phyloP scores from a whole-genome alignment of 2,797 vertebrate genomes.

The Natrix natrix region DNA sequence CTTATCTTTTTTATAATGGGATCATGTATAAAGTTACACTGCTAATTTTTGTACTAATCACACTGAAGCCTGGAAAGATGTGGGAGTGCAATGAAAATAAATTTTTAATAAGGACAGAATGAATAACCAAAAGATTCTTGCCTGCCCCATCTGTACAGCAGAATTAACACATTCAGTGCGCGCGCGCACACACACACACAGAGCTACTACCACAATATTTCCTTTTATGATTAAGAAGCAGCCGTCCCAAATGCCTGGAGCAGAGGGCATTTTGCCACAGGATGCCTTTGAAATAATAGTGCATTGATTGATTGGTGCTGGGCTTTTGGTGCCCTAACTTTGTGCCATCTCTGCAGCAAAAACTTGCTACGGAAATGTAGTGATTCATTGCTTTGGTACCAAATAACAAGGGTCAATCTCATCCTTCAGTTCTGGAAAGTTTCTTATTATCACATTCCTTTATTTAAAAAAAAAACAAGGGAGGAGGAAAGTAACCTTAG shows the following conservation, averaged over 20 bases:
- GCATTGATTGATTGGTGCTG: background rate
- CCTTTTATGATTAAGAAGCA: background rate
- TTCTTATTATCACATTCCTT: background rate
- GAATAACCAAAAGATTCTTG: background rate
- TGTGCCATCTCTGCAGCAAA: slow-evolving; percentile 1
- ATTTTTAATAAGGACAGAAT: background rate
- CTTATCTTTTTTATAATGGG: background rate
- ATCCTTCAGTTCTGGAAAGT: slow-evolving; percentile 8
- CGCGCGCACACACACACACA: background rate
- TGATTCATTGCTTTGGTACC: slow-evolving; percentile 7
- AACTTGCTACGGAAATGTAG: background rate
- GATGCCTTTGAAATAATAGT: background rate
- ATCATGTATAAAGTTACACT: background rate
- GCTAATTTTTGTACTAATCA: background rate
- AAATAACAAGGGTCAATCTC: slow-evolving; percentile 10
- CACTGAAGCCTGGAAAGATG: background rate
- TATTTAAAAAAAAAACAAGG: background rate
- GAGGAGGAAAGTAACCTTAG: background rate
- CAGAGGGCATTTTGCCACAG: slow-evolving; percentile 36
- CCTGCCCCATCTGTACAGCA: background rate
- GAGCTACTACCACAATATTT: background rate
- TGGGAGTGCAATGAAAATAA: background rate
- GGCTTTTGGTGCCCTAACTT: background rate
- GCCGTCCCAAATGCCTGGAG: background rate
- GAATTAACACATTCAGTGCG: background rate